Percentiles rank a stretch among this genome's conserved stretches.
phyloP scores from a whole-genome alignment of 1,140 invertebrate species.

The Cyphomyrmex costatus region DNA sequence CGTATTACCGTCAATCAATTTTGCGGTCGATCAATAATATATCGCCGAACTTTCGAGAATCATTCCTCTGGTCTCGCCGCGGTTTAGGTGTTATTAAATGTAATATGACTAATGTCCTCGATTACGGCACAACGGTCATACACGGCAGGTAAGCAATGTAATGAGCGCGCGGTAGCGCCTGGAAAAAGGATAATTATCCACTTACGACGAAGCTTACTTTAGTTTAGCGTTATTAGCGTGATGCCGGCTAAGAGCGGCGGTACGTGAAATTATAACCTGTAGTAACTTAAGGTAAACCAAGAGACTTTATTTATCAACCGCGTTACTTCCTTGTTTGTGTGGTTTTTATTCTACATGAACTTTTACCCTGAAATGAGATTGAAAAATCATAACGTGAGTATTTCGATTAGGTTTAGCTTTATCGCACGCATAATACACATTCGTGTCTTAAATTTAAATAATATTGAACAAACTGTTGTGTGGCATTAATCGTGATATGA shows the following conservation, averaged over 20 bases:
- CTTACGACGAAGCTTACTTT: conserved; percentile 74
- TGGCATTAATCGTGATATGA: not conserved
- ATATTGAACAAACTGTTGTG: not conserved
- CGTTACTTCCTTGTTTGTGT: conserved; percentile 53
- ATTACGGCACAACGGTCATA: conserved; percentile 39
- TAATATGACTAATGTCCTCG: conserved; percentile 70
- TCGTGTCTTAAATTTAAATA: not conserved
- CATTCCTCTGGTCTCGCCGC: conserved; percentile 29
- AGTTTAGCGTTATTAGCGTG: conserved; percentile 74
- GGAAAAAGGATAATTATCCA: conserved; percentile 81
- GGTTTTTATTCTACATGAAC: not conserved
- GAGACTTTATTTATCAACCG: conserved; percentile 44
- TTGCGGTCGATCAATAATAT: conserved; percentile 61
- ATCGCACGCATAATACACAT: not conserved
- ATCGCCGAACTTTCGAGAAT: conserved; percentile 53
- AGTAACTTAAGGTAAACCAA: conserved; percentile 57
- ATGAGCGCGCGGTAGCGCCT: conserved; percentile 76
- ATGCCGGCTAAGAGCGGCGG: conserved; percentile 44
- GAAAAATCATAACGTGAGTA: not conserved
- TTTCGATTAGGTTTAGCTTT: conserved; percentile 3
- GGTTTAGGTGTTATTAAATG: conserved; percentile 72
- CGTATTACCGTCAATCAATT: conserved; percentile 50
- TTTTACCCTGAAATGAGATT: not conserved
- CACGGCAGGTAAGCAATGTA: conserved; percentile 70
- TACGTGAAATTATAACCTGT: conserved; percentile 67